These are phyloP conservation scores for Enteromius fasciolatus DNA, from an alignment of 2,797 vertebrate species.

Conservation along the genomic window DNA sequence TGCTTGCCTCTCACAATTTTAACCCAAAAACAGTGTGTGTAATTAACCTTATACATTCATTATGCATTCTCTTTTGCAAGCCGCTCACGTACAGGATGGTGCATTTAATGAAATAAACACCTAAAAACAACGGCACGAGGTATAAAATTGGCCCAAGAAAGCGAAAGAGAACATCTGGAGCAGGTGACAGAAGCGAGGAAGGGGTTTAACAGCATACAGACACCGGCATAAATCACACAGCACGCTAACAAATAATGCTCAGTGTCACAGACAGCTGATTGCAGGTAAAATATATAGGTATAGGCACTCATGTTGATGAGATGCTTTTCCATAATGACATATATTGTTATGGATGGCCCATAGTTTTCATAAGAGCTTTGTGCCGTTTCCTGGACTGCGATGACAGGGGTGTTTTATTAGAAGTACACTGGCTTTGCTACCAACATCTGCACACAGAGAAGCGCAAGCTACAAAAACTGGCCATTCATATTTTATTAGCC, in stretches of 20 bases:
- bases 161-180: slow-evolving; percentile 26
- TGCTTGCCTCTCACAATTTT: neutral
- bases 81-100: slow-evolving; percentile 43
- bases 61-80: slow-evolving; percentile 45
- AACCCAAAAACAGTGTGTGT: neutral
- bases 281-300: slow-evolving; percentile 46
- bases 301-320: slow-evolving; percentile 44
- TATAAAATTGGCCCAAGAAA: slow-evolving; percentile 39
- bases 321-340: slow-evolving; percentile 43
- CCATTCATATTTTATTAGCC: slow-evolving; percentile 65
- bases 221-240: slow-evolving; percentile 25
- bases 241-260: slow-evolving; percentile 15
- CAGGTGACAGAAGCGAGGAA: slow-evolving; percentile 24
- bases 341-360: slow-evolving; percentile 50
- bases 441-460: slow-evolving; percentile 53
- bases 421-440: slow-evolving; percentile 42
- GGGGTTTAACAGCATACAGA: neutral
- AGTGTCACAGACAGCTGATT: slow-evolving; percentile 48
- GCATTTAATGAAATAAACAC: slow-evolving; percentile 38
- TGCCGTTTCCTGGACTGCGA: slow-evolving; percentile 39
- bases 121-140: slow-evolving; percentile 37
- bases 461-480: slow-evolving; percentile 59
- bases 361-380: slow-evolving; percentile 40
- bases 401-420: slow-evolving; percentile 54
- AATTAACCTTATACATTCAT: neutral